Percentiles rank a stretch among this genome's conserved stretches.
Conservation (phyloP, 2,113 vertebrate genomes). For the Spea multiplicata region DNA sequence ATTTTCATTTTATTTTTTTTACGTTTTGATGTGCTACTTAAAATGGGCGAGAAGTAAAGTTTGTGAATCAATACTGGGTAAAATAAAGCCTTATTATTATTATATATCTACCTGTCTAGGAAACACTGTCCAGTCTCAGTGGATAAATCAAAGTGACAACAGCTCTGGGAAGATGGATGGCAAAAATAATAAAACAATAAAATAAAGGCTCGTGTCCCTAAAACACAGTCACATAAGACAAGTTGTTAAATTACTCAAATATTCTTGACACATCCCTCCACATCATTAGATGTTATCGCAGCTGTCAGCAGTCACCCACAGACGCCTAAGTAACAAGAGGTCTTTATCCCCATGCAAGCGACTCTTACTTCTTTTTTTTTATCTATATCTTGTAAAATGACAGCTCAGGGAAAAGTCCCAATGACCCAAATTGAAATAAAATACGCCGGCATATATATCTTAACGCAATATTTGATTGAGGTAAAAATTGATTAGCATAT, state of each 20-base stretch:
- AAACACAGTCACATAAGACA: conserved; percentile 17
- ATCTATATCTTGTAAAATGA: conserved; percentile 45
- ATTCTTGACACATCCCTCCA: conserved; percentile 9
- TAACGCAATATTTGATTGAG: conserved; percentile 20
- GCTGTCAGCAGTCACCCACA: conserved; percentile 40
- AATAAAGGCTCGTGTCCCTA: conserved; percentile 23
- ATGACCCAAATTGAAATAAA: conserved; percentile 16
- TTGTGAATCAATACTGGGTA: background rate
- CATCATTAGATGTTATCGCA: conserved; percentile 44
- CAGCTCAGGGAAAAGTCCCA: conserved; percentile 25
- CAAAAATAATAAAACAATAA: conserved; percentile 37
- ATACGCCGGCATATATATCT: background rate
- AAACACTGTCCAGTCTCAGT: conserved; percentile 24
- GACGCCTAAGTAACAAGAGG: background rate
- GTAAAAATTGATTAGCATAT: background rate
- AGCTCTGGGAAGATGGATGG: background rate
- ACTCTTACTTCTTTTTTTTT: conserved; percentile 9
- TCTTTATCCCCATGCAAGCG: conserved; percentile 1
- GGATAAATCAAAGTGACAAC: conserved; percentile 45
- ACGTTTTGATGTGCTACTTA: background rate
- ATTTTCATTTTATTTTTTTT: background rate
- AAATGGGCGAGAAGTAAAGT: background rate
- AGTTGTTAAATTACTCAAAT: conserved; percentile 43
- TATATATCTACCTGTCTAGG: conserved; percentile 1
- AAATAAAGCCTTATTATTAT: conserved; percentile 6